Conservation (phyloP, 2,113 vertebrate species). For the Strix aluco region DNA sequence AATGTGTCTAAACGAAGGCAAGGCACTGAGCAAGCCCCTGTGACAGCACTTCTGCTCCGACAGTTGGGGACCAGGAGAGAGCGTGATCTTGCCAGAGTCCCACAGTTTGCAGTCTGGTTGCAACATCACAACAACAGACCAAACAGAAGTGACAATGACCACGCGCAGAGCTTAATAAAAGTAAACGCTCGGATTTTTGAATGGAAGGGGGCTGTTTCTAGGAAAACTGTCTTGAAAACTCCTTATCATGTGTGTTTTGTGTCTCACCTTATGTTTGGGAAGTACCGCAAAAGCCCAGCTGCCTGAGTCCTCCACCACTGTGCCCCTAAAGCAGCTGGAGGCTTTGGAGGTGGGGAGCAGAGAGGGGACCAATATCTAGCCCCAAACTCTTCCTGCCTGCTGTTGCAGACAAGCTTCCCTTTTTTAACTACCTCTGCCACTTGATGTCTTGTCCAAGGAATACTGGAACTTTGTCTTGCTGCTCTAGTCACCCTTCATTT, state of each 20-base stretch:
- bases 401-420: neutral
- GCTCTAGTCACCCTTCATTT: neutral
- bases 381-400: neutral
- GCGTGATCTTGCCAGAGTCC: accelerated
- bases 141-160: accelerated
- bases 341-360: neutral
- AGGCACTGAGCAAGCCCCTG: neutral
- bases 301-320: neutral
- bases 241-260: neutral
- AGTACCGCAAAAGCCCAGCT: neutral
- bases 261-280: neutral
- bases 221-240: neutral
- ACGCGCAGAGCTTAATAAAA: neutral
- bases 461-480: neutral
- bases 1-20: neutral
- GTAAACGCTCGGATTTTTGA: accelerated
- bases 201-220: neutral
- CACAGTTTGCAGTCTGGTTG: accelerated
- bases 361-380: neutral
- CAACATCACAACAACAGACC: neutral
- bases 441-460: neutral
- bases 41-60: neutral
- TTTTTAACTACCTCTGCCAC: neutral
- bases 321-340: neutral
- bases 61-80: neutral